Evolutionary conservation across 2,888 invertebrate species (phyloP), one percentile per base, ranked within the genome.

Genomic region (Teleiodes luculella): DNA sequence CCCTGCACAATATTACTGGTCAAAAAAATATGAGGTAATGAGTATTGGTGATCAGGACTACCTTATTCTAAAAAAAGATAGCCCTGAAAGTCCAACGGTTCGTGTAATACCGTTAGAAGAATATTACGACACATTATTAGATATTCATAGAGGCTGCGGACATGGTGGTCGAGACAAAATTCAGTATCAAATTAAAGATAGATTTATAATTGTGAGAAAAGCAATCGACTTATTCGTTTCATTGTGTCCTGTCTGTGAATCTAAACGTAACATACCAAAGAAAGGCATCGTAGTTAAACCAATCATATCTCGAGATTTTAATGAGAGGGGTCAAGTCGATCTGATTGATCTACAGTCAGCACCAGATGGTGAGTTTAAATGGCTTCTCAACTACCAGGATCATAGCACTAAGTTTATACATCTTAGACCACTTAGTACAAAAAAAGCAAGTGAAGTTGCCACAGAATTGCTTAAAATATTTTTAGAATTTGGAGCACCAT

Each of bases 331-430:
- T n/a, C n/a, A n/a, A n/a, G n/a, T n/a, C n/a, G n/a, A n/a, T n/a
- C n/a, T n/a, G n/a, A n/a, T n/a, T n/a, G n/a, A n/a, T n/a, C n/a
- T n/a, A n/a, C n/a, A n/a, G n/a, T n/a, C n/a, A n/a, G n/a, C 61
- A 48, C 64, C 71, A 16, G 70, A 72, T 58, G 65, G 65, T 4
- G 65, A 73, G 16, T 78, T 65, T 58, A 76, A 74, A 60, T 78
- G 70, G 68, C 52, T 78, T 2, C 37, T 78, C 18, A 63, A 66
- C 20, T 77, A 74, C 53, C 74, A 76, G 55, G 77, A 78, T 50
- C 64, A 74, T 58, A 50, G 51, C 1, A 75, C 74, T 31, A 80
- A 78, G 65, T 77, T 72, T 65, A 20, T 60, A 7, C 58, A 57
- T 57, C 62, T 76, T n/a, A 57, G 68, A 28, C 72, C 74, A 10